Evolutionary conservation across 2,797 vertebrate genomes (phyloP), one percentile per base, ranked within the genome.

Genomic region (Sciurus vulgaris): DNA sequence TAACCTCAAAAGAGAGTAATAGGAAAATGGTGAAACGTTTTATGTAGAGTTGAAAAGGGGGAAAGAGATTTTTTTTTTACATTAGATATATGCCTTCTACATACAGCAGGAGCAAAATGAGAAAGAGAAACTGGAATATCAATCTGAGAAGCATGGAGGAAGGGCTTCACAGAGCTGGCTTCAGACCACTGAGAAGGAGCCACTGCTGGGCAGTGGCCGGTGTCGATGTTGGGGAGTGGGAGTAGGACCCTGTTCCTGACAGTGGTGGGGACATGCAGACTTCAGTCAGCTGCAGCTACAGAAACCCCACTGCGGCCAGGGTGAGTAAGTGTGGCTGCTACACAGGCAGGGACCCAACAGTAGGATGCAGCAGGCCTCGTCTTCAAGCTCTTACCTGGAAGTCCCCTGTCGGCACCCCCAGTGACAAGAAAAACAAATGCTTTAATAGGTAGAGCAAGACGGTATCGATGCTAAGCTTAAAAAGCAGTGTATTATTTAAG

Each of bases 161-260:
- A 18, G 7, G 17, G 0, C 11, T 59, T 12, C 22, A 0, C 30
- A 81, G 33, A 78, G 26, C 28, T 72, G 30, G 15, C 15, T 56
- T 44, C 14, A 59, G n/a, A 14, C 10, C 30, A 33, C 22, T 70
- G n/a, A 87, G 63, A 54, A 47, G 30, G 9, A 49, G 6, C 5
- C 33, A 18, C 3, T 20, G 14, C 17, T 0, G 0, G 7, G 4
- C 20, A 54, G 4, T 13, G 47, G n/a, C 38, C 44, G 12, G 9
- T 47, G 7, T 47, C 38, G 38, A 38, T 38, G 38, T 44, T 72
- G 14, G n/a, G 13, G 38, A 38, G 38, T 38, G 38, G 2, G 5
- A 56, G 12, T 28, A 30, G 6, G 14, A 44, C 7, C 0, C 54
- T 77, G 2, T 13, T 89, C 72, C 47, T 81, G n/a, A 72, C 15